Evolutionary conservation across 2,113 vertebrate species (phyloP).

Genomic region (Aspiorhynchus laticeps): DNA sequence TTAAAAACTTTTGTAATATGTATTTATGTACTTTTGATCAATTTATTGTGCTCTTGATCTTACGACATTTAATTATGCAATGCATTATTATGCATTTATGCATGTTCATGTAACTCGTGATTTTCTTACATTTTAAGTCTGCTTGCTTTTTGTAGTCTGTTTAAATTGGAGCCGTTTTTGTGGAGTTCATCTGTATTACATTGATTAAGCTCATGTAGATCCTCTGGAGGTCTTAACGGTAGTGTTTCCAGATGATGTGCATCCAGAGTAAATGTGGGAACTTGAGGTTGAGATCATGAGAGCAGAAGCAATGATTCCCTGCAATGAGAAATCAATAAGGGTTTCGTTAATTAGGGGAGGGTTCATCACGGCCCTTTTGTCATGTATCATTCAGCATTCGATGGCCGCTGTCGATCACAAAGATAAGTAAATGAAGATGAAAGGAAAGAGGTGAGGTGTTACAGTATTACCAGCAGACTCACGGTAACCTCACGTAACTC

Average conservation of each 20-base stretch:
- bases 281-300: conserved; percentile 75
- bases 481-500: background rate
- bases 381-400: conserved; percentile 10
- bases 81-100: too few species aligned
- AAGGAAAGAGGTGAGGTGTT: background rate
- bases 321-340: conserved; percentile 86
- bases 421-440: conserved; percentile 17
- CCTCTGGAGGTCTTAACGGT: conserved; percentile 72
- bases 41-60: too few species aligned
- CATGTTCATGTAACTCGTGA: too few species aligned
- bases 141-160: background rate
- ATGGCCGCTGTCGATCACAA: background rate
- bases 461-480: background rate
- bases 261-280: conserved; percentile 85
- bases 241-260: conserved; percentile 75
- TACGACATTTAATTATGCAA: too few species aligned
- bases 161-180: background rate
- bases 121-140: background rate
- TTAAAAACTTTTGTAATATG: too few species aligned
- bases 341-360: conserved; percentile 80
- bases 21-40: background rate
- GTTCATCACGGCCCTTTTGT: conserved; percentile 52
- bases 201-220: conserved; percentile 65
- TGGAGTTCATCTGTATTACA: conserved; percentile 47
- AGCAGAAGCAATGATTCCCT: conserved; percentile 81